Evolutionary conservation across 2,888 invertebrate genomes (phyloP).

Genomic region (Mesorhabditis spiculigera): DNA sequence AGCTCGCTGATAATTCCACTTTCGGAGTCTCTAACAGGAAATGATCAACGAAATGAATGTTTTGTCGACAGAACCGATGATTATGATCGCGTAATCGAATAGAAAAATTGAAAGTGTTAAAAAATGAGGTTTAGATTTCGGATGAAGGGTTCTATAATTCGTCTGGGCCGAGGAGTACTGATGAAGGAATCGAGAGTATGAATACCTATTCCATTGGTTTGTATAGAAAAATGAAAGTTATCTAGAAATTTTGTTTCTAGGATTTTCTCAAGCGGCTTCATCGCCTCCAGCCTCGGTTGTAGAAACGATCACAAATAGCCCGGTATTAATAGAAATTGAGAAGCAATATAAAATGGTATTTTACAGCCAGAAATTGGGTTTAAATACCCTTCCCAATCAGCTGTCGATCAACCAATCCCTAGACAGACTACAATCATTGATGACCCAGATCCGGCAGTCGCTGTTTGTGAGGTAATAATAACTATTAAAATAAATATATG

Average conservation of each 20-base stretch:
- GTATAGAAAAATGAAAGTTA: no score
- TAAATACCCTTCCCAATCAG: background rate
- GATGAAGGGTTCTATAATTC: slow-evolving; percentile 41
- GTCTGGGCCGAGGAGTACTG: slow-evolving; percentile 12
- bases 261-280: no score
- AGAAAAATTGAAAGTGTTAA: background rate
- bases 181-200: background rate
- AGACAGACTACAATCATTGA: slow-evolving; percentile 16
- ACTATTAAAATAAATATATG: no score
- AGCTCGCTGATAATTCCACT: slow-evolving; percentile 37
- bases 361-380: background rate
- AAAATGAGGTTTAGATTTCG: slow-evolving; percentile 24
- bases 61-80: slow-evolving; percentile 27
- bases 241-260: no score
- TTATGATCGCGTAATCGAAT: slow-evolving; percentile 25
- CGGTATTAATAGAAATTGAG: no score
- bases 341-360: no score
- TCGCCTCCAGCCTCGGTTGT: no score
- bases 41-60: slow-evolving; percentile 19
- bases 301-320: no score
- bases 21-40: slow-evolving; percentile 13
- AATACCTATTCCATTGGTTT: no score
- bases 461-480: slow-evolving; percentile 23
- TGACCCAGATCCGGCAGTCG: slow-evolving; percentile 13
- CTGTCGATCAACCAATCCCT: background rate